These are phyloP conservation scores for Mobula hypostoma DNA, from an alignment of 2,113 vertebrate genomes.

Conservation along the genomic window DNA sequence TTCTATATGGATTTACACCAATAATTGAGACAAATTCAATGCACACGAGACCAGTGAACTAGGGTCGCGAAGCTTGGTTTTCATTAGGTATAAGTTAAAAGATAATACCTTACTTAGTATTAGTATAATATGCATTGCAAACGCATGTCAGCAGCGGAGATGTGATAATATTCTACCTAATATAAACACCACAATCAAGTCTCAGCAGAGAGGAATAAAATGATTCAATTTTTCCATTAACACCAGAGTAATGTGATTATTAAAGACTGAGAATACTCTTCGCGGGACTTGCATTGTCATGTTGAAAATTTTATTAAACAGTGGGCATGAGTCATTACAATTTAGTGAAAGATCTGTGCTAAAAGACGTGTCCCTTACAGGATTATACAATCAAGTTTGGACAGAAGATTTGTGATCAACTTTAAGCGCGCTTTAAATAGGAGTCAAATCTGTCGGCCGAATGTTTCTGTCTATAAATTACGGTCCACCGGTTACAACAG, in stretches of 20 bases:
- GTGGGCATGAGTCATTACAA: not conserved
- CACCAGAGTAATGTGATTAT: not conserved
- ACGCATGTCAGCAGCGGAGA: not conserved
- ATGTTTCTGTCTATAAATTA: not conserved
- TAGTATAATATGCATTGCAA: not conserved
- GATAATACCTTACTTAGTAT: not conserved
- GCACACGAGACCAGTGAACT: too few relatives aligned
- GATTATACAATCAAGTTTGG: not conserved
- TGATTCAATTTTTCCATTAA: slow-evolving; percentile 32
- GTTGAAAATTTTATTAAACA: not conserved
- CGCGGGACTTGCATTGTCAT: not conserved
- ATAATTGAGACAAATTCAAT: not conserved
- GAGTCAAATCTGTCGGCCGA: not conserved
- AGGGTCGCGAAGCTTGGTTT: not conserved
- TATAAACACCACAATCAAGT: not conserved
- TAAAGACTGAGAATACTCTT: not conserved
- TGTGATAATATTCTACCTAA: not conserved
- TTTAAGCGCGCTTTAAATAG: not conserved
- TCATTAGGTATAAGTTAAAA: too few relatives aligned
- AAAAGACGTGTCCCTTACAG: not conserved
- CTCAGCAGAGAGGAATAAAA: slow-evolving; percentile 17
- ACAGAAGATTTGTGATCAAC: not conserved
- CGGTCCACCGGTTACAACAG: not conserved
- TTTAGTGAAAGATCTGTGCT: not conserved
- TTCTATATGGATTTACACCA: not conserved